These are phyloP conservation scores for Ophraella communa DNA, from an alignment of 2,888 invertebrate species.

Conservation along the genomic window DNA sequence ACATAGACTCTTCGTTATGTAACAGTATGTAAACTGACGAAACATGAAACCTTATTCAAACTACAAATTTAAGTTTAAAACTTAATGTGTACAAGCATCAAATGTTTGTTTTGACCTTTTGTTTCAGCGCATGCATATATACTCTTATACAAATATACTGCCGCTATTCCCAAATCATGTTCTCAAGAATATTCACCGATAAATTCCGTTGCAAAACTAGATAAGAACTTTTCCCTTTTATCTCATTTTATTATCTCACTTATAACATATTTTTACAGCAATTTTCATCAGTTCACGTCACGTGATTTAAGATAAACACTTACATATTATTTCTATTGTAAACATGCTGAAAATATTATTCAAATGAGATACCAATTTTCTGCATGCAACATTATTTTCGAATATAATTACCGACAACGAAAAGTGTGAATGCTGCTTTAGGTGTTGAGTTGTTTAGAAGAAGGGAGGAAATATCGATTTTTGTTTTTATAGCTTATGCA, in stretches of 20 bases:
- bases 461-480: constrained; percentile 7
- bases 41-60: too few species aligned
- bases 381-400: constrained; percentile 24
- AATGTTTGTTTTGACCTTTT: too few species aligned
- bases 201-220: neutral
- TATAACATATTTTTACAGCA: constrained; percentile 21
- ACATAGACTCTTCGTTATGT: too few species aligned
- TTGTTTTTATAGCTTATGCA: neutral
- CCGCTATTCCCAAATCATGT: neutral
- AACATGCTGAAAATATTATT: constrained; percentile 27
- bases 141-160: too few species aligned
- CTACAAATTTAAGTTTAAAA: too few species aligned
- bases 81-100: too few species aligned
- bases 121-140: too few species aligned
- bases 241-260: constrained; percentile 13
- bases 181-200: neutral
- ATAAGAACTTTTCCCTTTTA: constrained; percentile 12
- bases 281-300: constrained; percentile 25
- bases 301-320: constrained; percentile 23
- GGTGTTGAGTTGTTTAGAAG: constrained; percentile 4
- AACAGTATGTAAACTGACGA: too few species aligned
- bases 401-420: constrained; percentile 17
- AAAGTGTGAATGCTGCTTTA: constrained; percentile 18
- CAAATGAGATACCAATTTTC: constrained; percentile 27
- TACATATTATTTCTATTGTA: constrained; percentile 27